Conservation (phyloP, 2,113 vertebrate species). For the Siphamia tubifer region DNA sequence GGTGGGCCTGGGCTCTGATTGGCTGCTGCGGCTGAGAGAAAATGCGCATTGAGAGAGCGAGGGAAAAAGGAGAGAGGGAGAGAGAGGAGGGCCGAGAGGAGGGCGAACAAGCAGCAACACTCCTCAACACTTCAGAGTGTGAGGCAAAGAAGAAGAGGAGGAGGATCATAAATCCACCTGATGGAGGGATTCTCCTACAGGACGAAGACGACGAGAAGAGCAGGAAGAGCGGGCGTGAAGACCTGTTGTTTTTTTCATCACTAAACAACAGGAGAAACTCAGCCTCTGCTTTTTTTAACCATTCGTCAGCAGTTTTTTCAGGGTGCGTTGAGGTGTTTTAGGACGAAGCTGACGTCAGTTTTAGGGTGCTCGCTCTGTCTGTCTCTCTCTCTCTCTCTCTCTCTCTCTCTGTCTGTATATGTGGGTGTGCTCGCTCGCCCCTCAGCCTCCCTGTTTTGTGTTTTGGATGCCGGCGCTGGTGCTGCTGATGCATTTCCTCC, state of each 20-base stretch:
- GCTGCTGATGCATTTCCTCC: constrained; percentile 36
- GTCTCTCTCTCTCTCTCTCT: not conserved
- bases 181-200: constrained; percentile 40
- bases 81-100: not conserved
- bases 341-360: constrained; percentile 40
- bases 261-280: constrained; percentile 54
- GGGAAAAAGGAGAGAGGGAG: constrained; percentile 26
- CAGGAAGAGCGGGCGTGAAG: constrained; percentile 9
- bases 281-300: not conserved
- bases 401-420: constrained; percentile 27
- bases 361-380: constrained; percentile 38
- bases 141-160: constrained; percentile 12
- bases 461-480: not conserved
- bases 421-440: constrained; percentile 46
- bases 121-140: constrained; percentile 36
- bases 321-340: not conserved
- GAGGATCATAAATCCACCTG: constrained; percentile 35
- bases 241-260: not conserved
- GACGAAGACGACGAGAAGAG: constrained; percentile 10
- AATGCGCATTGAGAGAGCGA: constrained; percentile 73
- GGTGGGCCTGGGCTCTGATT: constrained; percentile 27
- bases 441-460: constrained; percentile 4
- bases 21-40: constrained; percentile 61
- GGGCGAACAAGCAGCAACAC: constrained; percentile 32
- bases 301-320: not conserved